Evolutionary conservation across 1,140 invertebrate species (phyloP), one percentile per base, ranked within the genome.

Genomic region (Batillaria attramentaria): DNA sequence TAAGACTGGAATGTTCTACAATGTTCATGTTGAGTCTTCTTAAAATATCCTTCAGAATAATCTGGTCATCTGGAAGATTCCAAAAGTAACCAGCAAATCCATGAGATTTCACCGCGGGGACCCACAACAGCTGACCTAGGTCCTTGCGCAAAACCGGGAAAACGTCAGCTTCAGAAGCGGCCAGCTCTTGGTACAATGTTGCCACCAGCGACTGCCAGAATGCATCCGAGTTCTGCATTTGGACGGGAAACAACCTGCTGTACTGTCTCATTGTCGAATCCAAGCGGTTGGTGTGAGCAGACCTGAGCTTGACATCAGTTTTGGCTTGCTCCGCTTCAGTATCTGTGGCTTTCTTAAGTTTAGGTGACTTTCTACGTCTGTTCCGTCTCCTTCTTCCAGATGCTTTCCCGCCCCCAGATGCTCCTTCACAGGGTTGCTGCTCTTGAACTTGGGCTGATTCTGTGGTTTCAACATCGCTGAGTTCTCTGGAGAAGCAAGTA

Each of bases 21-120:
- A 72, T 72, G n/a, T 72, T 43, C 70, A 72, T 72, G 73, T 75
- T 75, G 6, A 75, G 1, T 13, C 42, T 57, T 20, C 13, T 75
- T 37, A 75, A 16, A 5, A 62, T 1, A 3, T 65, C 54, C 39
- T 42, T 75, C 35, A 75, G 73, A 3, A 13, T 28, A 0, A 28
- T 2, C 35, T 20, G 73, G n/a, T n/a, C n/a, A n/a, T n/a, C n/a
- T n/a, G n/a, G n/a, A n/a, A n/a, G n/a, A 3, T 42, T 65, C 57
- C 24, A 42, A 42, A 75, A 75, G 54, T n/a, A 41, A 39, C 73
- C 73, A 41, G 73, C 31, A 42, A 62, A 75, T 8, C 73, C 57
- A 3, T 62, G 3, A 10, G 54, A 37, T 42, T 57, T 65, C 37
- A 18, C n/a, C 0, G 39, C 73, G 0, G 73, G 37, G 4, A 62